phyloP scores from a whole-genome alignment of 2,113 vertebrate genomes.

The Leucopsar rothschildi region DNA sequence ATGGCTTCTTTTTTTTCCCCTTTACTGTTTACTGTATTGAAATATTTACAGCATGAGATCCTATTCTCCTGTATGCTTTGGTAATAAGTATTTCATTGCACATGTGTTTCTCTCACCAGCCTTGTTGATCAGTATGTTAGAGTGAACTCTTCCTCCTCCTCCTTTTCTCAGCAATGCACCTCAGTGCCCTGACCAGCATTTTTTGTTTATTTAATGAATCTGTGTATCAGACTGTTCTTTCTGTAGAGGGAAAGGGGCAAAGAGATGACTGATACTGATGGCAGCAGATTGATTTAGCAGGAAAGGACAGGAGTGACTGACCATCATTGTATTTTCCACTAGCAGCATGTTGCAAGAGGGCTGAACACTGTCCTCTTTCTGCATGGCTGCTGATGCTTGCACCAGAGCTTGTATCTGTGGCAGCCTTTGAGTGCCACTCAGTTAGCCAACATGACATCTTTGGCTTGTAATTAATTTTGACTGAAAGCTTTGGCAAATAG shows the following conservation, averaged over 20 bases:
- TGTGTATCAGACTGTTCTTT: background rate
- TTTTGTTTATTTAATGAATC: background rate
- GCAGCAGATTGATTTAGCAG: background rate
- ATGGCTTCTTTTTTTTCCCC: background rate
- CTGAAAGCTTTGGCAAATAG: slow-evolving; percentile 27
- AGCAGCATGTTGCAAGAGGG: background rate
- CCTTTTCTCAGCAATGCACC: background rate
- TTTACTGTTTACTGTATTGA: background rate
- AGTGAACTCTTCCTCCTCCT: background rate
- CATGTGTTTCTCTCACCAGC: background rate
- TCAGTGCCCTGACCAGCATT: background rate
- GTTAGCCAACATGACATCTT: background rate
- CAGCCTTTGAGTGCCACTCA: background rate
- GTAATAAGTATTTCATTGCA: background rate
- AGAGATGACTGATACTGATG: background rate
- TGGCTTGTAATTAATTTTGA: slow-evolving; percentile 26
- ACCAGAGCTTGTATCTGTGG: background rate
- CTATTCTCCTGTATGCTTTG: background rate
- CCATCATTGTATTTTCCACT: background rate
- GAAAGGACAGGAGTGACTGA: background rate
- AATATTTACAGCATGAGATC: background rate
- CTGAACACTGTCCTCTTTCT: background rate
- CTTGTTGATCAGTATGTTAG: background rate
- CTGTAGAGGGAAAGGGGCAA: background rate
- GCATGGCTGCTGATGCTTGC: background rate